phyloP scores from a whole-genome alignment of 1,140 invertebrate species.

The Drosophila melanica region DNA sequence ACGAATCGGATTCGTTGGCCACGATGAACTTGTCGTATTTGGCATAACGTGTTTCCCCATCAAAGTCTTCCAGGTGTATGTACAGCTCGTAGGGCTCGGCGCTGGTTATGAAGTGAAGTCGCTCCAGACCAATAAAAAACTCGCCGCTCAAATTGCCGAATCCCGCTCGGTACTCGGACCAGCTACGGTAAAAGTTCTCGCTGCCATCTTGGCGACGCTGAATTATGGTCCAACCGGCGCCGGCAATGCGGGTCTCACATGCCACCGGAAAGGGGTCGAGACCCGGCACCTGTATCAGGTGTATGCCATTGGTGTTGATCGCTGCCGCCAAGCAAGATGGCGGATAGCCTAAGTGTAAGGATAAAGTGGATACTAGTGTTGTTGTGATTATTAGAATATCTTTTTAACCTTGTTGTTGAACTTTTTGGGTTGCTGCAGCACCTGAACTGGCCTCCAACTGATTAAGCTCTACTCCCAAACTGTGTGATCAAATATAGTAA shows the following conservation, averaged over 20 bases:
- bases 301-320: conserved; percentile 53
- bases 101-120: conserved; percentile 85
- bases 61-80: conserved; percentile 87
- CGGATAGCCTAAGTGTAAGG: conserved; percentile 21
- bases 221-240: conserved; percentile 87
- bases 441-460: background rate
- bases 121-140: conserved; percentile 87
- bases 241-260: conserved; percentile 57
- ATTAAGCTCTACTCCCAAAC: conserved; percentile 14
- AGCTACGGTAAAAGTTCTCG: conserved; percentile 87
- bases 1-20: conserved; percentile 87
- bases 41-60: conserved; percentile 85
- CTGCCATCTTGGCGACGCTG: conserved; percentile 87
- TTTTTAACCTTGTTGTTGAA: conserved; percentile 8
- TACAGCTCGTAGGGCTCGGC: conserved; percentile 86
- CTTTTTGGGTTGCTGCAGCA: background rate
- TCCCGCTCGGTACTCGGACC: conserved; percentile 87
- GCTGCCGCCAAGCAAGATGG: conserved; percentile 63
- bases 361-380: background rate
- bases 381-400: background rate
- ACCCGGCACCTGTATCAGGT: conserved; percentile 53
- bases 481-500: background rate
- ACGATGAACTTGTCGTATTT: conserved; percentile 88
- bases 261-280: conserved; percentile 45
- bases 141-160: conserved; percentile 87